Evolutionary conservation across 1,140 invertebrate genomes (phyloP).

Genomic region (Achroia grisella): DNA sequence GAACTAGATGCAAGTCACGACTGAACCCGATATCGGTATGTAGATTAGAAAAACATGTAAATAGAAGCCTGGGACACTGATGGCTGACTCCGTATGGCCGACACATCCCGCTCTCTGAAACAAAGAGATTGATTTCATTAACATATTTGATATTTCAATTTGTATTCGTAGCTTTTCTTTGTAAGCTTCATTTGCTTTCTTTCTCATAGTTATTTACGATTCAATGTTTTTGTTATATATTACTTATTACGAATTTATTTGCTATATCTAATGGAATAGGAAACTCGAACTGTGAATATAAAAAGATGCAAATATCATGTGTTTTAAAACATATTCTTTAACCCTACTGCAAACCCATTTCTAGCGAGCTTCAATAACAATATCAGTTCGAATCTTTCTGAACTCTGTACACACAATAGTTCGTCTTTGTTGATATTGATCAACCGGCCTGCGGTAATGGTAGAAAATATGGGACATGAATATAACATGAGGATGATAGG

Average conservation of each 20-base stretch:
- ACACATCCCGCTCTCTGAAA: constrained; percentile 30
- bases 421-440: no score
- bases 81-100: constrained; percentile 15
- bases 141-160: constrained; percentile 36
- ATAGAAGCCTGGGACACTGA: constrained; percentile 25
- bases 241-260: neutral
- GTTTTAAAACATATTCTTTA: no score
- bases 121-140: constrained; percentile 58
- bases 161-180: constrained; percentile 22
- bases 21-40: constrained; percentile 43
- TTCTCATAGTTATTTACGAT: neutral
- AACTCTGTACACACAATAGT: no score
- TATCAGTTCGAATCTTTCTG: no score
- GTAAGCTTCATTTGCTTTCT: neutral
- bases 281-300: no score
- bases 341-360: no score
- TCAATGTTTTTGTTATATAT: constrained; percentile 28
- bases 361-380: no score
- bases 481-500: no score
- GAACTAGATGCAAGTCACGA: constrained; percentile 52
- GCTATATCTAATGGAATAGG: no score
- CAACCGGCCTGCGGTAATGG: neutral
- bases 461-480: no score
- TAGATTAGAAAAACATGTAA: constrained; percentile 55
- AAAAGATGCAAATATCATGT: no score